These are phyloP conservation scores for Diarsia brunnea DNA, from an alignment of 2,888 invertebrate genomes.

Conservation along the genomic window DNA sequence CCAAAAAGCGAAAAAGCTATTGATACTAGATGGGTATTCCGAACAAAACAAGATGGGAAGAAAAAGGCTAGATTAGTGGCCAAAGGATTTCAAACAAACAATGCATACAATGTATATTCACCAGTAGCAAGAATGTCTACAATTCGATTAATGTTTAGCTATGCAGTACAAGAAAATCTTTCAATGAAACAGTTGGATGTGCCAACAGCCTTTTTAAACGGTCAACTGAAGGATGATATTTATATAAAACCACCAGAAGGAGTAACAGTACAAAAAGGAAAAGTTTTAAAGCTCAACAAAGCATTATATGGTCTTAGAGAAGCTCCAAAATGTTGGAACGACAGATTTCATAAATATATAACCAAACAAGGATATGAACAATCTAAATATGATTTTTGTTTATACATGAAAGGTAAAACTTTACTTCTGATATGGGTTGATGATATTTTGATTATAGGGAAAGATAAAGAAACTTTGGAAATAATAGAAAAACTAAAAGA, in stretches of 20 bases:
- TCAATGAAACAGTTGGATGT: slow-evolving; percentile 1
- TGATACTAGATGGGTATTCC: slow-evolving; percentile 5
- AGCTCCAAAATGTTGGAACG: neutral
- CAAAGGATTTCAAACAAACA: slow-evolving; percentile 37
- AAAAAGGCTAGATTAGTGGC: slow-evolving; percentile 41
- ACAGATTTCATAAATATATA: too few relatives aligned
- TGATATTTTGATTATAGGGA: neutral
- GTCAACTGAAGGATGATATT: slow-evolving; percentile 7
- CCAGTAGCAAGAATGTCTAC: slow-evolving; percentile 31
- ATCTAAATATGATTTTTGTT: neutral
- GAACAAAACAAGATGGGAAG: slow-evolving; percentile 26
- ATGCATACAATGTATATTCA: slow-evolving; percentile 20
- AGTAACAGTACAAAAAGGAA: slow-evolving; percentile 8
- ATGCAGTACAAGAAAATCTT: too few relatives aligned
- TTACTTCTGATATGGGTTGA: slow-evolving; percentile 3
- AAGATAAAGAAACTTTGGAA: neutral
- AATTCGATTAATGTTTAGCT: neutral
- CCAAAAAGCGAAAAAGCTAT: slow-evolving; percentile 9
- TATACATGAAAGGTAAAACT: neutral
- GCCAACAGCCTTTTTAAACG: slow-evolving; percentile 9
- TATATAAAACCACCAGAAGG: slow-evolving; percentile 8
- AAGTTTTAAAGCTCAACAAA: slow-evolving; percentile 6
- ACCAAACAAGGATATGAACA: neutral
- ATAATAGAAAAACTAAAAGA: neutral
- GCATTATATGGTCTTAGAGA: slow-evolving; percentile 2